Evolutionary conservation across 1,140 invertebrate genomes (phyloP), one percentile per base, ranked within the genome.

Genomic region (Drosophila setifemur): DNA sequence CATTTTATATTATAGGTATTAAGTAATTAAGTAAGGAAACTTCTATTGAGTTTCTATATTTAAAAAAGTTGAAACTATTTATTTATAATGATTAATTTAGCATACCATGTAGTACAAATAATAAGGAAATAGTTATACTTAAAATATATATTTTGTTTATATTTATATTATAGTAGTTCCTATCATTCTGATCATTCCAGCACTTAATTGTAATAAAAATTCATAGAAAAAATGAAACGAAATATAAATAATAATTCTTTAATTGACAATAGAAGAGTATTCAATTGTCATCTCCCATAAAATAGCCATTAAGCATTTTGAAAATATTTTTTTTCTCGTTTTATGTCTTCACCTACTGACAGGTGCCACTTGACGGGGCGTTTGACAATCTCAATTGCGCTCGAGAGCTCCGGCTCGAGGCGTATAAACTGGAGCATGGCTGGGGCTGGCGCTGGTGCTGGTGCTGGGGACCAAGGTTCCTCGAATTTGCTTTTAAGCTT

Each of bases 381-480:
- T 85, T 85, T 86, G 81, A 85, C 81, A 85, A 85, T 81, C 66
- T 86, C 75, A 81, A 85, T 85, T 58, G 81, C 57, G 57, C 67
- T 79, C 54, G 4, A 72, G 68, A 68, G 68, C 52, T 69, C 60
- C 75, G 71, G 67, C 26, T 75, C 48, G 43, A 50, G 67, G 61
- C 78, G 58, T 74, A 42, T 33, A 74, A 85, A 85, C 76, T 79
- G 71, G 79, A 85, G 79, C 81, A 86, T 60, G 53, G 53, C 35
- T 73, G 21, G 40, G 6, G 12, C 11, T 52, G 52, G 19, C 35
- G 26, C 25, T 19, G 26, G 35, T 52, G 48, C 35, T 31, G 50
- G 47, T 37, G 26, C 35, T 39, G 12, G 8, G 33, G 33, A 19
- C 26, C 58, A 73, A 73, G 70, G 69, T 73, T 66, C 31, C 57